phyloP scores from a whole-genome alignment of 2,113 vertebrate genomes.

The Actenoides hombroni region DNA sequence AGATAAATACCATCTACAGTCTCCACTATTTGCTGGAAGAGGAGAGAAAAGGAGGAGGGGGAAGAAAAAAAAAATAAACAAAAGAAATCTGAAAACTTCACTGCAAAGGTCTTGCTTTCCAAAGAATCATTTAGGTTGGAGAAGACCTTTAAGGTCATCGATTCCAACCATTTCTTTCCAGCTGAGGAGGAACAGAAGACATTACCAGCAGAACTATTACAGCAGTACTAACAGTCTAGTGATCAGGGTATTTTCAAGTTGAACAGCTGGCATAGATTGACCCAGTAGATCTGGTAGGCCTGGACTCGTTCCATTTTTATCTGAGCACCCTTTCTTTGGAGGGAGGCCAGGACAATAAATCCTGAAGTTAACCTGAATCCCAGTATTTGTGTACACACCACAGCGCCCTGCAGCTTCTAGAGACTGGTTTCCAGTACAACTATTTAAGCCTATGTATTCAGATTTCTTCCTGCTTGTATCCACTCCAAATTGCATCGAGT shows the following conservation, averaged over 20 bases:
- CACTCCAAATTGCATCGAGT: background rate
- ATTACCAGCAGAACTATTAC: background rate
- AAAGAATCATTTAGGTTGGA: too few relatives aligned
- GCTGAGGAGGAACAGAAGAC: background rate
- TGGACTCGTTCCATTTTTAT: background rate
- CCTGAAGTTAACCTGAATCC: background rate
- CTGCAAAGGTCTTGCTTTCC: background rate
- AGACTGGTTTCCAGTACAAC: background rate
- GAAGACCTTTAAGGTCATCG: too few relatives aligned
- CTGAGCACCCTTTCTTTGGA: background rate
- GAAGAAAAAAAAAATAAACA: background rate
- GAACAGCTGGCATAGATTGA: background rate
- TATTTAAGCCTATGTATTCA: background rate
- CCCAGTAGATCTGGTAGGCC: background rate
- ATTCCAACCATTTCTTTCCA: background rate
- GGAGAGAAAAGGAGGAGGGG: background rate
- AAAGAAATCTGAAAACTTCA: background rate
- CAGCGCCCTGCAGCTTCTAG: background rate
- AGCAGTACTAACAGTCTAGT: background rate
- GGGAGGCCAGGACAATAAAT: background rate
- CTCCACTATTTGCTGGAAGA: background rate
- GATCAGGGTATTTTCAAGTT: background rate
- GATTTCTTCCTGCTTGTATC: background rate
- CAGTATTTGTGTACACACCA: background rate
- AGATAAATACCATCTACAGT: background rate